Base-by-base conservation (phyloP, 2,888 invertebrate species). In the Apamea anceps region DNA sequence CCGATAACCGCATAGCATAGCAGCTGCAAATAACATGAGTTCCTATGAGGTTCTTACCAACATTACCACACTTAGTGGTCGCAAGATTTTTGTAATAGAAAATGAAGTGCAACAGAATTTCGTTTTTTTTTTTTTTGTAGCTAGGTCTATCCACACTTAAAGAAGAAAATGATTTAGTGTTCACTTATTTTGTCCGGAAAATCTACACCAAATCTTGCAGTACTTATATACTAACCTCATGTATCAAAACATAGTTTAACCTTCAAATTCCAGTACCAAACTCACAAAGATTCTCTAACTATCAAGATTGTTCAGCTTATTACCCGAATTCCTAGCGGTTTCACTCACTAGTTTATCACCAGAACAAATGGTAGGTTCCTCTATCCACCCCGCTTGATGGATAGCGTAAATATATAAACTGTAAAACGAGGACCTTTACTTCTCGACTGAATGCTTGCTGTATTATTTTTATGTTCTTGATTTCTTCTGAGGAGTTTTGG, bases 371-470 rank as follows among this genome's bases (percentile, higher is more conserved):
- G 91, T 92, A 91, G 73, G 65, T n/a, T 85, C 25, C 87, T 84
- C 86, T 71, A 77, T 80, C 84, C 84, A 83, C 62, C 77, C 77
- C 42, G 82, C 73, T 84, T 93, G 92, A 93, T 92, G 91, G 90
- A 93, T 92, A 88, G 89, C 86, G 91, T 91, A 91, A 92, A 93
- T 92, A 91, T 91, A 91, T 91, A 90, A 92, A 90, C 89, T 88
- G 88, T 88, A 72, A 84, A 88, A 90, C 89, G 81, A 87, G 84
- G 84, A 79, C 85, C 86, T 88, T 77, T 77, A 85, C 81, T 89
- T 79, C 74, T 79, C 73, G 72, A 54, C 77, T 71, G 80, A 85
- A 86, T 51, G 77, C 57, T 80, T 72, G 60, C 74, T 77, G 70
- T 72, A 79, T 74, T 75, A 81, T 81, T 77, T 80, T 75, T 71